Evolutionary conservation across 2,888 invertebrate species (phyloP), one percentile per base, ranked within the genome.

Genomic region (Clepsis dumicolana): DNA sequence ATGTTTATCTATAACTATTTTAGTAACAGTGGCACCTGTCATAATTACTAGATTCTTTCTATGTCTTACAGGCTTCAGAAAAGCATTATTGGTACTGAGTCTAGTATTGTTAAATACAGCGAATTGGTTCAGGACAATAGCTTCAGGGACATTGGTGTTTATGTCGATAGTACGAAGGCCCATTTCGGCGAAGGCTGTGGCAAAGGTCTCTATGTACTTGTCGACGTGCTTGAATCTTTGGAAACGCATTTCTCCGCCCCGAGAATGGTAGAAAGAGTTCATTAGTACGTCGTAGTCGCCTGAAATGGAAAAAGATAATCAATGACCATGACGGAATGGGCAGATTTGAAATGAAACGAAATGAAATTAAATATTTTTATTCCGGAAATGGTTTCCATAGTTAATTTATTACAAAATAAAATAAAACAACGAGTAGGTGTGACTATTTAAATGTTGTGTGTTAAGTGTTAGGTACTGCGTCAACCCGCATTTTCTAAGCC

Each of bases 201-300:
- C 79, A 71, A 94, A 90, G 27, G 88, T 77, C 75, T 93, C 93
- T 72, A 91, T 87, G 72, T 87, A 86, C 18, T 85, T 82, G 77
- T 94, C 94, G 1, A 82, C 78, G 73, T 93, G 78, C 72, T 93
- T 93, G 72, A 93, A 91, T 70, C 88, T 85, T 75, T 93, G 90
- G 21, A 93, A 84, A 70, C 86, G 91, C 85, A 94, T 82, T 73
- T 93, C 92, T 38, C 94, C 94, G 0, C 91, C 92, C 24, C 92
- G 88, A 4, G 93, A 83, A 77, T 94, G 94, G 79, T 89, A 90
- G 71, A 86, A 84, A 7, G 91, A 88, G 80, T 94, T 93, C 83
- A 91, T 88, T 1, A 91, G 77, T 14, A 92, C 80, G 66, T 94
- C 94, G 77, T 93, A 92, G 75, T 94, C 93, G 81, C 92, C 94